A percentile compares a stretch with the other conserved stretches of the same genome.
Conservation (phyloP, 2,888 invertebrate species). For the Heterodera filipjevi region DNA sequence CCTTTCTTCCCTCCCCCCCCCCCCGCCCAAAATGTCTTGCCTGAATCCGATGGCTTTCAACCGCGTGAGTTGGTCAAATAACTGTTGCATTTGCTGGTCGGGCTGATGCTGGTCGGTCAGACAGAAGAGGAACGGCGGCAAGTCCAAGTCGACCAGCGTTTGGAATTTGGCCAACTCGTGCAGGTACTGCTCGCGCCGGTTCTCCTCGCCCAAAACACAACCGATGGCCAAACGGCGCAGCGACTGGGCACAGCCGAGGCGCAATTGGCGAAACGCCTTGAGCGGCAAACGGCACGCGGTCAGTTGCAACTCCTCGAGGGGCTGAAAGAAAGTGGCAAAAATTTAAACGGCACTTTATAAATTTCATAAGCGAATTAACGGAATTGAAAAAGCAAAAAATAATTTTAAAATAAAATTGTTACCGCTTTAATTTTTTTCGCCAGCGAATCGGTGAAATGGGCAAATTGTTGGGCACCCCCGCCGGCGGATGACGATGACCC, state of each 20-base stretch:
- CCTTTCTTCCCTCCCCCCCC: no score
- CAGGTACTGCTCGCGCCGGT: conserved; percentile 38
- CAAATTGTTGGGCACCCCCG: background rate
- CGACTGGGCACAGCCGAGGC: conserved; percentile 30
- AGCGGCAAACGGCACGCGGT: conserved; percentile 44
- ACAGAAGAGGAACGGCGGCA: conserved; percentile 48
- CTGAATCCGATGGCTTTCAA: conserved; percentile 43
- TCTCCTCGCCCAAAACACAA: conserved; percentile 47
- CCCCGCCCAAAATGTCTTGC: background rate
- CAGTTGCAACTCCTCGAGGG: conserved; percentile 35
- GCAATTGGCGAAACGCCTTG: conserved; percentile 38
- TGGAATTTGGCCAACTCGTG: conserved; percentile 35
- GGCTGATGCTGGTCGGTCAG: conserved; percentile 39
- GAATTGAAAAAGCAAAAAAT: no score
- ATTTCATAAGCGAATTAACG: background rate
- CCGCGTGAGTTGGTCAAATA: conserved; percentile 38
- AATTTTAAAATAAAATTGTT: background rate
- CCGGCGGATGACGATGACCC: conserved; percentile 2
- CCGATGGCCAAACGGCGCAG: conserved; percentile 42
- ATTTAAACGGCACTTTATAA: background rate
- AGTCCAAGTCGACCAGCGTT: conserved; percentile 42
- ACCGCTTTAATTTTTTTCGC: conserved; percentile 15
- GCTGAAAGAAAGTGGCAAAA: background rate
- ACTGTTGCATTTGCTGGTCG: conserved; percentile 39
- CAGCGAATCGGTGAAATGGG: conserved; percentile 3